These are phyloP conservation scores for Ceratotherium simum DNA, from an alignment of 2,113 vertebrate genomes.

Conservation along the genomic window DNA sequence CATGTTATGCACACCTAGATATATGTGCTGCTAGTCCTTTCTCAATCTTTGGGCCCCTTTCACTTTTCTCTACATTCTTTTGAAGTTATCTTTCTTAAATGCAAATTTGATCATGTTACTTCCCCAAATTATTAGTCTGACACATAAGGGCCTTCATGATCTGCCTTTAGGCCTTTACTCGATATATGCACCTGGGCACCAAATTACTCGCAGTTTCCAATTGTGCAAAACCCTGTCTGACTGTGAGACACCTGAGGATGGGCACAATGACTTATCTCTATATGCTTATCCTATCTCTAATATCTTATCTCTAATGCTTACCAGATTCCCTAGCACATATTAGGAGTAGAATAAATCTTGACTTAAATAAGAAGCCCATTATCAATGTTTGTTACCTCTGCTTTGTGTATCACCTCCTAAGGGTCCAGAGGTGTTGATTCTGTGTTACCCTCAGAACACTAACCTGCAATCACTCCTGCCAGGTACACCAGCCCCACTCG, in stretches of 20 bases:
- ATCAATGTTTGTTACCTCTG: not conserved
- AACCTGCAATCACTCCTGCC: constrained; percentile 93
- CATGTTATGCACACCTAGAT: not conserved
- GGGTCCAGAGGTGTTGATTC: not conserved
- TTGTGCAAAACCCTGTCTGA: not conserved
- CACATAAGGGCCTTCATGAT: not conserved
- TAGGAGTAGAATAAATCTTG: not conserved
- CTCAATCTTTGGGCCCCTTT: not conserved
- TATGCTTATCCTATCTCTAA: not conserved
- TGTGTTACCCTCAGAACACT: constrained; percentile 44
- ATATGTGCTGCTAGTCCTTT: not conserved
- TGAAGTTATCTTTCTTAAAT: constrained; percentile 3
- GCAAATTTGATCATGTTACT: not conserved
- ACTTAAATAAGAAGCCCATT: not conserved
- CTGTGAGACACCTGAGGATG: not conserved
- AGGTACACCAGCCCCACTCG: constrained; percentile 94
- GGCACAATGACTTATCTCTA: not conserved
- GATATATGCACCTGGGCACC: not conserved
- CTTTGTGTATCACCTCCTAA: not conserved
- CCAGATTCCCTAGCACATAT: not conserved
- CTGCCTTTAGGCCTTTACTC: not conserved
- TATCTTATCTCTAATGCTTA: not conserved
- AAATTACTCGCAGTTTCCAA: not conserved
- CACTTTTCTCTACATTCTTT: not conserved
- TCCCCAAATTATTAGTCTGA: not conserved